Evolutionary conservation across 2,113 vertebrate species (phyloP), one percentile per base, ranked within the genome.

Genomic region (Gambusia affinis): DNA sequence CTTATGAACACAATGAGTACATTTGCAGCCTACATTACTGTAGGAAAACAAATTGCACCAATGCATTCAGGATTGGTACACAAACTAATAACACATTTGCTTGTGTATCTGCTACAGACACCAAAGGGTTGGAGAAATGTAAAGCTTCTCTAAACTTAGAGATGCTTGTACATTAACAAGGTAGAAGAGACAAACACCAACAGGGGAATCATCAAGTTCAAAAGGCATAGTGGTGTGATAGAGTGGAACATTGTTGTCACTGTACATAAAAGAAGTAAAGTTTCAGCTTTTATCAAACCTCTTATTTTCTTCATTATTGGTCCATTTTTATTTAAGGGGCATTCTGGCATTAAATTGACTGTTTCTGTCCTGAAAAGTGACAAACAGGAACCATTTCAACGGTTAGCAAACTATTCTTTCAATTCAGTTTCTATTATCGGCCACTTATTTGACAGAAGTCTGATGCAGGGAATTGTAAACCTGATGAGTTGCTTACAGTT

Each of bases 401-500:
- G 35, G 24, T 54, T 54, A 61, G 1, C 2, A 78, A 66, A 76
- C 42, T 33, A 12, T 35, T 44, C 37, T 17, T 75, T 72, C 17
- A 5, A 7, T 62, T 64, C 29, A 30, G 31, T 17, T 67, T 67
- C 44, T 17, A 72, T 64, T 77, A 70, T 42, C 17, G 37, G 61
- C 70, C 61, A 68, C 57, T 78, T 60, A 75, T 8, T 10, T 37
- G 35, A 37, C 35, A 0, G 15, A 76, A 24, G n/a, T 72, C 60
- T 61, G 57, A n/a, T 3, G 1, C 17, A 47, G 69, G 22, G 68
- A 76, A 80, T 83, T 63, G 61, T 64, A 68, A 62, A 72, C 44
- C 30, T 66, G 75, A 42, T 57, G 69, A 33, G 33, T 67, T 70
- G 28, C 3, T 30, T 76, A 85, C 77, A 72, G 73, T 70, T 70